These are phyloP conservation scores for Lucilia cuprina DNA, from an alignment of 1,140 invertebrate genomes.

Conservation along the genomic window DNA sequence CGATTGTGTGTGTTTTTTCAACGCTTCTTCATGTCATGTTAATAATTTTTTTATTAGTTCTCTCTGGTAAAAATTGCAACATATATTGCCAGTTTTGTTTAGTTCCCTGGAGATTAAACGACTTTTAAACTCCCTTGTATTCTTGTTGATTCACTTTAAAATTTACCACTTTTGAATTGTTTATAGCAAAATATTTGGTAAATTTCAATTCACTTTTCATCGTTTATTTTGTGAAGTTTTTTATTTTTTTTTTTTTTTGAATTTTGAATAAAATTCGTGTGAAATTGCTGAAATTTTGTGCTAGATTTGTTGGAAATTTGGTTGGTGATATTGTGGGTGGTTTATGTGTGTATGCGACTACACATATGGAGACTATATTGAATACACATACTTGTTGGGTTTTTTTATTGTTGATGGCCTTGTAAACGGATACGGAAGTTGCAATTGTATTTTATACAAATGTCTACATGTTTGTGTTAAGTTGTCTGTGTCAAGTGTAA, in stretches of 20 bases:
- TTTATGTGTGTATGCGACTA: neutral
- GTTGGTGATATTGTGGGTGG: neutral
- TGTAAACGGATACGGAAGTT: conserved; percentile 34
- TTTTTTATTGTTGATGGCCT: neutral
- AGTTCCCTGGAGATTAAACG: neutral
- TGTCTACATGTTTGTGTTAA: conserved; percentile 10
- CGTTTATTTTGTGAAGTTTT: neutral
- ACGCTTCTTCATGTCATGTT: conserved; percentile 15
- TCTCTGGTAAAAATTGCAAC: conserved; percentile 4
- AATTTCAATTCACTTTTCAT: neutral
- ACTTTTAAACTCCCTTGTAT: neutral
- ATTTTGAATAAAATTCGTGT: conserved; percentile 51
- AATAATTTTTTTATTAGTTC: conserved; percentile 25
- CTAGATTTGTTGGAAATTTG: conserved; percentile 49
- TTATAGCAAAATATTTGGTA: neutral
- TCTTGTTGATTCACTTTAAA: conserved; percentile 11
- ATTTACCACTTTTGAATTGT: neutral
- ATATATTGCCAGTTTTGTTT: conserved; percentile 28
- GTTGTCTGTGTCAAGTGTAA: conserved; percentile 35
- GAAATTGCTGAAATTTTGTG: conserved; percentile 60
- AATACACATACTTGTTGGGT: neutral
- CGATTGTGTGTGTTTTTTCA: too few species aligned
- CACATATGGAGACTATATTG: neutral
- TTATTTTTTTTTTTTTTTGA: neutral
- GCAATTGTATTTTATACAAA: neutral